These are phyloP conservation scores for Drosophila quasianomalipes DNA, from an alignment of 2,888 invertebrate genomes.

Conservation along the genomic window DNA sequence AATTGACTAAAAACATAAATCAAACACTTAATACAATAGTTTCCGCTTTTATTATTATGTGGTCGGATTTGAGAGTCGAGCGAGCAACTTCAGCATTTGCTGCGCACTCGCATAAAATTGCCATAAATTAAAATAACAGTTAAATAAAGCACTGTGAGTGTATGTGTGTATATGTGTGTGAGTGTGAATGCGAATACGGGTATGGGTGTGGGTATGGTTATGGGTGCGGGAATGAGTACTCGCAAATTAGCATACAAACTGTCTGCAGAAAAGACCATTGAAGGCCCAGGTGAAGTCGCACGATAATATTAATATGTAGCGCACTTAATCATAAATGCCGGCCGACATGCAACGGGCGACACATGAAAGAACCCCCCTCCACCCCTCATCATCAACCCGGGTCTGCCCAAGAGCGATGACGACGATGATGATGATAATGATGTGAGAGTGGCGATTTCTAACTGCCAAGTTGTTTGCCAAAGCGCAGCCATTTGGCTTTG, in stretches of 20 bases:
- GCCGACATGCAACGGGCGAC: conserved; percentile 70
- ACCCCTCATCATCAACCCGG: fast-evolving
- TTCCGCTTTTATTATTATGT: conserved; percentile 82
- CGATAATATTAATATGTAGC: conserved; percentile 75
- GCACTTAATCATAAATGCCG: conserved; percentile 81
- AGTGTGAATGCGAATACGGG: conserved; percentile 11
- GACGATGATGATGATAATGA: conserved; percentile 19
- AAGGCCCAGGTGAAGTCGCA: conserved; percentile 76
- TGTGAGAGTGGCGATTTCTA: conserved; percentile 19
- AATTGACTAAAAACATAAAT: conserved; percentile 79
- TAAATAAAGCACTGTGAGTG: conserved; percentile 66
- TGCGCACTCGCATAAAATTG: conserved; percentile 79
- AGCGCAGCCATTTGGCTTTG: conserved; percentile 59
- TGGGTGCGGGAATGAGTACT: conserved; percentile 51
- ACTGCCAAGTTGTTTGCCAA: conserved; percentile 45
- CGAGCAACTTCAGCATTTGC: conserved; percentile 48
- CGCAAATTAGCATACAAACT: conserved; percentile 80
- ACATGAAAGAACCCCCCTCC: conserved; percentile 17
- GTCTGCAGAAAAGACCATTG: conserved; percentile 70
- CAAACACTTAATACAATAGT: conserved; percentile 81
- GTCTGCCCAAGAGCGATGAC: neutral
- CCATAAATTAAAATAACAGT: conserved; percentile 81
- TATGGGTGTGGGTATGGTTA: conserved; percentile 15
- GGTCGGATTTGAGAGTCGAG: conserved; percentile 55
- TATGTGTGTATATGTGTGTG: conserved; percentile 37